Evolutionary conservation across 2,797 vertebrate genomes (phyloP).

Genomic region (Phyllotis vaccarum): DNA sequence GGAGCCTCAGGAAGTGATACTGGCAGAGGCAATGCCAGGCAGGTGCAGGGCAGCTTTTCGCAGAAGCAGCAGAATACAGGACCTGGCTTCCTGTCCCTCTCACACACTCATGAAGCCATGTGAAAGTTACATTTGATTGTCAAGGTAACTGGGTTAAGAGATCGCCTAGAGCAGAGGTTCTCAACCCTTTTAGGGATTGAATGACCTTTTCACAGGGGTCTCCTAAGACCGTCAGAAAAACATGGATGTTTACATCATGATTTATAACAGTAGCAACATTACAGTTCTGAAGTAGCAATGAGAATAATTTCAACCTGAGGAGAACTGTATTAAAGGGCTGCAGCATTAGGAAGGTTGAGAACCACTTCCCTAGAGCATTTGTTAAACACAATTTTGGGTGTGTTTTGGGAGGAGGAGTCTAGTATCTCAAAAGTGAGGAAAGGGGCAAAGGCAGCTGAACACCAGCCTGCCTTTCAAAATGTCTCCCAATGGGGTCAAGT

Average conservation of each 20-base stretch:
- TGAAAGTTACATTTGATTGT: not conserved
- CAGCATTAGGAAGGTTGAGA: not conserved
- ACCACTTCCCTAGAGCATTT: not conserved
- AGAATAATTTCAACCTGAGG: not conserved
- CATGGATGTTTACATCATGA: not conserved
- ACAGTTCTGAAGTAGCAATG: not conserved
- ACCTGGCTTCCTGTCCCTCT: not conserved
- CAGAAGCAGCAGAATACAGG: not conserved
- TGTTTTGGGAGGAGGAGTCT: too few relatives aligned
- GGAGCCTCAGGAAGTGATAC: not conserved
- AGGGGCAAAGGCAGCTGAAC: not conserved
- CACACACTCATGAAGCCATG: not conserved
- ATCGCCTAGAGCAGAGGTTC: not conserved
- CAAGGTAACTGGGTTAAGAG: not conserved
- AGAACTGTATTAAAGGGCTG: not conserved
- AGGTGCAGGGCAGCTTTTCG: accelerated
- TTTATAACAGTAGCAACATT: too few relatives aligned
- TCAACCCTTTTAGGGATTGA: not conserved
- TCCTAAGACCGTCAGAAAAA: not conserved
- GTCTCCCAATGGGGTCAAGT: not conserved
- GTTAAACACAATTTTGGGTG: not conserved
- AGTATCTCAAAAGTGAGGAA: not conserved
- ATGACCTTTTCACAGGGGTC: not conserved
- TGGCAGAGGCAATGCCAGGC: accelerated
- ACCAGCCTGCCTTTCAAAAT: not conserved